These are phyloP conservation scores for Setipinna tenuifilis DNA, from an alignment of 2,797 vertebrate genomes.

Conservation along the genomic window DNA sequence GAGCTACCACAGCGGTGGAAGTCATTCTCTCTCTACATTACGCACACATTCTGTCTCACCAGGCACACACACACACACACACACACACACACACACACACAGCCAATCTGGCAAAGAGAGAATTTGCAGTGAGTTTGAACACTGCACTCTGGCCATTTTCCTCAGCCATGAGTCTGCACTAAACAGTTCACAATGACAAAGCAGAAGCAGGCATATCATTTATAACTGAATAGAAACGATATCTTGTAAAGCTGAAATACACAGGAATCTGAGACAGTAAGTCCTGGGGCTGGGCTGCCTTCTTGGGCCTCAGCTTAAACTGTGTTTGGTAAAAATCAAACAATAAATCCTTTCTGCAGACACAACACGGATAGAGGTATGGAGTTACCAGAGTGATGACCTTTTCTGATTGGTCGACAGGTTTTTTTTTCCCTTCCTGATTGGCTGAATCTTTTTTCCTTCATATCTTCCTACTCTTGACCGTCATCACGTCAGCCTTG, in stretches of 20 bases:
- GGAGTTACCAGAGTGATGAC: too few species aligned
- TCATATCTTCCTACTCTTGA: background rate
- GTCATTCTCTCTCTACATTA: too few species aligned
- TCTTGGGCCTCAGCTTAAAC: background rate
- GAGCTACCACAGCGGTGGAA: too few species aligned
- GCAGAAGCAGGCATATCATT: background rate
- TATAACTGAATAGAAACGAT: background rate
- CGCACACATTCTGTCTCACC: too few species aligned
- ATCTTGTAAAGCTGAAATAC: background rate
- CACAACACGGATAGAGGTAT: too few species aligned
- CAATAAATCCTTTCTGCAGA: too few species aligned
- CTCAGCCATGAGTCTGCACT: background rate
- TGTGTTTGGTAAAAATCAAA: too few species aligned
- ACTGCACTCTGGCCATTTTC: background rate
- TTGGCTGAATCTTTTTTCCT: background rate
- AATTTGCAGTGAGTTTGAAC: background rate
- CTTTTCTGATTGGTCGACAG: too few species aligned
- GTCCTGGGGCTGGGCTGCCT: too few species aligned
- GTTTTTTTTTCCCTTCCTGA: too few species aligned
- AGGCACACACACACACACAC: background rate
- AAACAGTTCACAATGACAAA: background rate
- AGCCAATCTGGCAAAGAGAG: too few species aligned
- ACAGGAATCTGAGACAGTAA: background rate
- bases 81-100: background rate
- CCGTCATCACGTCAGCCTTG: background rate